phyloP scores from a whole-genome alignment of 2,888 invertebrate genomes.

The Scaptomyza polygonia region DNA sequence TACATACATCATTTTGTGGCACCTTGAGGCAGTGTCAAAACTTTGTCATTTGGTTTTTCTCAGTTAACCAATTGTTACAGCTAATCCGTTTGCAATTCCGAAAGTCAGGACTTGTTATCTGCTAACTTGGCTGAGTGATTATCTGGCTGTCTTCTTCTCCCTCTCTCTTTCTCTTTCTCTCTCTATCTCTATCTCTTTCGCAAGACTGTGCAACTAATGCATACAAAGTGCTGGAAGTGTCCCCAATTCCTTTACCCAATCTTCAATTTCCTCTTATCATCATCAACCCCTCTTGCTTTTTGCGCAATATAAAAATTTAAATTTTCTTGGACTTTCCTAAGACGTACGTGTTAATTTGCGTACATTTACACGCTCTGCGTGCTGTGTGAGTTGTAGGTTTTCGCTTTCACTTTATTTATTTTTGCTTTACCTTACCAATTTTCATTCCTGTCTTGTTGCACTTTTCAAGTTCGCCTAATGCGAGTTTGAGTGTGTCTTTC shows the following conservation, averaged over 20 bases:
- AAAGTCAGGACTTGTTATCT: constrained; percentile 62
- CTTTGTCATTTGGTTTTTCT: constrained; percentile 29
- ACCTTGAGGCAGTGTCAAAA: constrained; percentile 13
- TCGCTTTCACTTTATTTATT: neutral
- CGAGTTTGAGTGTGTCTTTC: constrained; percentile 30
- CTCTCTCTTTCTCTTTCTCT: neutral
- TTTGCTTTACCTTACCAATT: neutral
- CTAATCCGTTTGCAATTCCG: neutral
- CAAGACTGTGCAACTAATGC: constrained; percentile 1
- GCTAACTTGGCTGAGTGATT: constrained; percentile 64
- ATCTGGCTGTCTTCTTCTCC: constrained; percentile 63
- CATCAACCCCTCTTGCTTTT: neutral
- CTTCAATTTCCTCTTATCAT: neutral
- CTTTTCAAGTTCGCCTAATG: constrained; percentile 35
- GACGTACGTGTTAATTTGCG: constrained; percentile 42
- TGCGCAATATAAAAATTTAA: constrained; percentile 58
- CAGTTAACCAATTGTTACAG: constrained; percentile 1
- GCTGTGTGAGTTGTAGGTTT: constrained; percentile 29
- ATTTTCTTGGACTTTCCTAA: constrained; percentile 34
- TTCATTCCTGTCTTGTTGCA: neutral
- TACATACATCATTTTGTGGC: neutral
- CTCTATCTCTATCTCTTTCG: constrained; percentile 2
- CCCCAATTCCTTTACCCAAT: neutral
- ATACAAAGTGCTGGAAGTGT: constrained; percentile 6
- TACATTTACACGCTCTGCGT: constrained; percentile 65